Base-by-base conservation (phyloP, 1,140 invertebrate genomes). In the Drepana arcuata region DNA sequence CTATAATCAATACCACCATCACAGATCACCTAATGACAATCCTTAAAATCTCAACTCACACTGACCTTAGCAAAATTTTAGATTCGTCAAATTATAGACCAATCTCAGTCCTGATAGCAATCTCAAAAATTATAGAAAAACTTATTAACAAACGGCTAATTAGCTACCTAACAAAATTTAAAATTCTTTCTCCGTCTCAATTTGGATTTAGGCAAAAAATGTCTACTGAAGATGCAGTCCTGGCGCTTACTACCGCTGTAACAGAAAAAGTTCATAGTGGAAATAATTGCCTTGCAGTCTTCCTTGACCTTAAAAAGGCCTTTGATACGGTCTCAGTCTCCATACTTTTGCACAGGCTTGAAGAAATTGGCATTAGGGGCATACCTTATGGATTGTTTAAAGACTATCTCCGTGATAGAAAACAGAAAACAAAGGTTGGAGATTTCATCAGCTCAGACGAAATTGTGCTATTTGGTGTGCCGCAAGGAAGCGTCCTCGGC, bases 81-180 rank as follows among this genome's bases (percentile, higher is more conserved):
- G n/a, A n/a, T n/a, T n/a, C 18, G 9, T 21, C 18, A n/a, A 38
- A 24, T 11, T 38, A 38, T 15, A 13, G 36, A 7, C 36, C 36
- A 2, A 41, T 41, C 5, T 14, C 40, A 14, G 25, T 41, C 0
- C 10, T 41, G n/a, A 14, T 12, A 1, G 13, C 32, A 0, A 13
- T 41, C n/a, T 41, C 31, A 16, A 41, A 41, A 25, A 29, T 41
- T 6, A 7, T 34, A 4, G 40, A 41, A 12, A 41, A 23, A 24
- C 5, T 41, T 0, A 2, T 35, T 2, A 41, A 35, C 12, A 35
- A 29, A 13, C 14, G 28, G 2, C n/a, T 40, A 3, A 3, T 15
- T 6, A 25, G 13, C 9, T 43, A 25, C 18, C 11, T 43, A 1
- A 16, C 16, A 2, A 36, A 36, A 15, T 14, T 23, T n/a, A 7